Evolutionary conservation across 2,113 vertebrate species (phyloP).

Genomic region (Anarhynchus alexandrinus): DNA sequence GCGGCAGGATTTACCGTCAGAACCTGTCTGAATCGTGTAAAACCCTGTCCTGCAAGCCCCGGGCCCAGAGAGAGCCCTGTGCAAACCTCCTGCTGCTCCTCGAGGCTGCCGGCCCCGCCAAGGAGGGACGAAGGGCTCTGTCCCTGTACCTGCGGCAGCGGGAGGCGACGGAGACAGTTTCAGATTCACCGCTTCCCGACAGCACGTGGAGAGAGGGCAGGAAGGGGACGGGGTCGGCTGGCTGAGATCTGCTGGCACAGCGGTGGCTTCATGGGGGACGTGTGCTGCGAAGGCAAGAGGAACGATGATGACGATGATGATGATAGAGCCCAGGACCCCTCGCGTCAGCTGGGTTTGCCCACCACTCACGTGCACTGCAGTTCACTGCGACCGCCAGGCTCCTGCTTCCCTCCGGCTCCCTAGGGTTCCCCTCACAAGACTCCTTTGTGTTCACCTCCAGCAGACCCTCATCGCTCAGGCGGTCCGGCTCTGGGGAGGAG

Average conservation of each 20-base stretch:
- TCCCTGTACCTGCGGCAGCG: background rate
- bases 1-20: background rate
- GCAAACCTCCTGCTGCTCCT: background rate
- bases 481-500: background rate
- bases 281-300: background rate
- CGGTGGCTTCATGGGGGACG: fast-evolving
- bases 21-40: fast-evolving
- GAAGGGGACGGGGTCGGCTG: fast-evolving
- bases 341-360: fast-evolving
- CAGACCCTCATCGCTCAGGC: fast-evolving
- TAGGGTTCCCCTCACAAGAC: background rate
- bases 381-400: fast-evolving
- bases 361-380: background rate
- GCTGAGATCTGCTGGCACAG: background rate
- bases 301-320: fast-evolving
- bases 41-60: background rate
- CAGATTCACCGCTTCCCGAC: fast-evolving
- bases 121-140: background rate
- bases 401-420: fast-evolving
- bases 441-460: background rate
- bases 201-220: fast-evolving
- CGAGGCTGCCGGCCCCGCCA: fast-evolving
- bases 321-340: background rate
- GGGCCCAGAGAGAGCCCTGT: fast-evolving
- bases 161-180: background rate